Conservation (phyloP, 2,888 invertebrate species). For the Agrochola lota region DNA sequence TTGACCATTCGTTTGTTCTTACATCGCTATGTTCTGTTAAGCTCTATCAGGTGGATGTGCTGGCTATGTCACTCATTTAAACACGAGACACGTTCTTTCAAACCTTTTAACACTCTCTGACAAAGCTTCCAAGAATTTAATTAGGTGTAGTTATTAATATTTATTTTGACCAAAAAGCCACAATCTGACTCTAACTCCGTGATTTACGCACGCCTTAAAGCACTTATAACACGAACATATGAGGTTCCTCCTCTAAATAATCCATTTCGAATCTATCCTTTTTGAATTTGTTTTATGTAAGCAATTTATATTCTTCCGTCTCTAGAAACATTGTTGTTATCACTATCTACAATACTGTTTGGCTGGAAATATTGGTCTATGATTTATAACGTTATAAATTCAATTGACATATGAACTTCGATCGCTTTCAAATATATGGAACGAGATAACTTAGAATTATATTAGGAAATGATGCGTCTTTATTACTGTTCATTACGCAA, state of each 20-base stretch:
- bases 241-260: too few relatives aligned
- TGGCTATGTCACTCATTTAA: background rate
- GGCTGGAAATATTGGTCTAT: constrained; percentile 52
- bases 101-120: background rate
- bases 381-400: constrained; percentile 59
- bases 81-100: background rate
- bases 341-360: constrained; percentile 32
- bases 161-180: background rate
- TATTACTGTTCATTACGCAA: constrained; percentile 59
- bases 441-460: constrained; percentile 56
- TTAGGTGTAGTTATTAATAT: too few relatives aligned
- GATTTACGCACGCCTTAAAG: too few relatives aligned
- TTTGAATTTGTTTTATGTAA: background rate
- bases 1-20: background rate
- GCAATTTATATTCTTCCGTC: background rate
- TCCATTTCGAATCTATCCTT: background rate
- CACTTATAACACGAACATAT: too few relatives aligned
- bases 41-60: background rate
- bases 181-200: background rate
- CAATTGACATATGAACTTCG: constrained; percentile 56
- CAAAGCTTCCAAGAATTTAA: background rate
- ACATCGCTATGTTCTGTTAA: background rate
- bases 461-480: constrained; percentile 56
- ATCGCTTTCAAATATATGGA: constrained; percentile 58
- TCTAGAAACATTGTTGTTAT: constrained; percentile 43